Percentiles rank a stretch among this genome's conserved stretches.
Conservation (phyloP, 1,140 invertebrate species). For the Nasonia longicornis region DNA sequence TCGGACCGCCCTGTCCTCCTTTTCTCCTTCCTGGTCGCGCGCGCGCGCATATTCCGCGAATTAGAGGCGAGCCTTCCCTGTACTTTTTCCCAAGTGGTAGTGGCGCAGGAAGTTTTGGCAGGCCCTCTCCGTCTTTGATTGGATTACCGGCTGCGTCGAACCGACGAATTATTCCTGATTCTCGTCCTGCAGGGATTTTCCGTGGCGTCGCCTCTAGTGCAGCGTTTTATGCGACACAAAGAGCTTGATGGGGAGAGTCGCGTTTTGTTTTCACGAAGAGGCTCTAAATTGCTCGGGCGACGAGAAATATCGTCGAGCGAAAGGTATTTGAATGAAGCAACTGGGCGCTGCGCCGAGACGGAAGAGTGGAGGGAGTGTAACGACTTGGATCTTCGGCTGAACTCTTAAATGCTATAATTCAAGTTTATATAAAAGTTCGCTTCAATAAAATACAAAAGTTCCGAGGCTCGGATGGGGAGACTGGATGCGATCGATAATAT, state of each 20-base stretch:
- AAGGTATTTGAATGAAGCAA: background rate
- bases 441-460: constrained; percentile 20
- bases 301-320: no score
- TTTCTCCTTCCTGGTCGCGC: background rate
- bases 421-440: constrained; percentile 17
- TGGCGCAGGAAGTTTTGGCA: background rate
- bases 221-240: background rate
- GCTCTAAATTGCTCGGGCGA: no score
- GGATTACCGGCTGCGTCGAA: background rate
- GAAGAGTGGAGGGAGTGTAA: background rate
- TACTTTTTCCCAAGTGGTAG: constrained; percentile 9
- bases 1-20: background rate
- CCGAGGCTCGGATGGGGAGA: background rate
- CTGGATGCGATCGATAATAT: constrained; percentile 16
- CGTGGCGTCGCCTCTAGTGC: background rate
- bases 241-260: no score
- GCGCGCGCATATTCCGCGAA: background rate
- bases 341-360: background rate
- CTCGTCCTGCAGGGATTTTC: background rate
- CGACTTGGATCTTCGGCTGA: background rate
- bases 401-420: constrained; percentile 36
- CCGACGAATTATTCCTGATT: background rate
- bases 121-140: constrained; percentile 15
- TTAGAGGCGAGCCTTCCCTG: background rate
- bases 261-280: background rate